A percentile compares a stretch with the other conserved stretches of the same genome.
Evolutionary conservation across 2,797 vertebrate genomes (phyloP).

Genomic region (Pachyuromys duprasi): DNA sequence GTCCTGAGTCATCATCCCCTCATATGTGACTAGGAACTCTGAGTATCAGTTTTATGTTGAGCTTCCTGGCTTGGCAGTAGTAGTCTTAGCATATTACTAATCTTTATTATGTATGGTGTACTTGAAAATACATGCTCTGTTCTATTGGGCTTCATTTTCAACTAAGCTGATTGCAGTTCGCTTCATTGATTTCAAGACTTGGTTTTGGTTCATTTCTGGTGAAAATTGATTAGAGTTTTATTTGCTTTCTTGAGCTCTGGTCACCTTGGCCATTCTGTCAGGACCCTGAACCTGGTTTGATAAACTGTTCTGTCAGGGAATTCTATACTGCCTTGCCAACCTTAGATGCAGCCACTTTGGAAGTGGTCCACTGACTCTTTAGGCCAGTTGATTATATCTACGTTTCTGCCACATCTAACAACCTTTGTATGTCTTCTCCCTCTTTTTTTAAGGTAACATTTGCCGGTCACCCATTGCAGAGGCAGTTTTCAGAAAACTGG

Average conservation of each 20-base stretch:
- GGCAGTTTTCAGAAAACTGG: conserved; percentile 97
- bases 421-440: neutral
- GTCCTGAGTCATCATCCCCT: neutral
- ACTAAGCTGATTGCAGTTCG: neutral
- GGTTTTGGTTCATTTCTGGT: neutral
- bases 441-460: conserved; percentile 93
- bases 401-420: neutral
- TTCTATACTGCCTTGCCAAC: too few species aligned
- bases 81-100: neutral
- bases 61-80: neutral
- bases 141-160: neutral
- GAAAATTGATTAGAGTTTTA: neutral
- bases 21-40: neutral
- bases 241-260: neutral
- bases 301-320: neutral
- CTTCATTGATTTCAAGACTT: neutral
- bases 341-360: neutral
- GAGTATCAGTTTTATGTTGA: neutral
- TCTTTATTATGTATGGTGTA: neutral
- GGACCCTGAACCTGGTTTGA: neutral
- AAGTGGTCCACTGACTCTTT: neutral
- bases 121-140: neutral
- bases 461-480: conserved; percentile 98
- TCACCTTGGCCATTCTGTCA: neutral
- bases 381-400: too few species aligned